Evolutionary conservation across 1,140 invertebrate genomes (phyloP), one percentile per base, ranked within the genome.

Genomic region (Drusus annulatus): DNA sequence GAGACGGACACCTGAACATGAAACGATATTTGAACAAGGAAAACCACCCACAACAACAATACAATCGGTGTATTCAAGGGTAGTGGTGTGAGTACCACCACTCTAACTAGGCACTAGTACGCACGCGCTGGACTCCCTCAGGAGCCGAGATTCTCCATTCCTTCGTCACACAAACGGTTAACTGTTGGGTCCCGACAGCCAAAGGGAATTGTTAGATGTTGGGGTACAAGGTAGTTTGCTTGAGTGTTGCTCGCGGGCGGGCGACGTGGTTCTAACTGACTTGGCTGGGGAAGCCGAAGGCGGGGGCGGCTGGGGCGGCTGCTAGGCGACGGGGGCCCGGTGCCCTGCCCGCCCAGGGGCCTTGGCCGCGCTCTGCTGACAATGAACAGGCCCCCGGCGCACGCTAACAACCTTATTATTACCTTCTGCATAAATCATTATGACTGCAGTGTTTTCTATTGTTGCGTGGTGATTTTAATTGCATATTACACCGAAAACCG

Each of bases 301-400:
- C 25, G 25, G 63, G 25, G 15, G 19, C 3, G 13, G 15, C 63
- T 4, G 63, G 3, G 16, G 65, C 65, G n/a, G 65, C 65, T 50
- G 36, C 31, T 50, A 50, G 65, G 65, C 65, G 65, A 50, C 65
- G 62, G 62, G 31, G n/a, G 65, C 65, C 17, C 31, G n/a, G 65
- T 36, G n/a, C 36, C 28, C 60, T 45, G 17, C 21, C 15, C 6
- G 21, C 1, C 16, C 62, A 28, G 2, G 7, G 62, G 60, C 60
- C 19, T 23, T 25, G 62, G 62, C 62, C 56, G 16, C 23, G 16
- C 62, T 28, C 15, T 16, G 21, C 62, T 25, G 62, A 21, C 60
- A 17, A 28, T 23, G 19, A 16, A n/a, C 13, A 6, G 19, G 54
- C 54, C 54, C 54, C n/a, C 54, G 54, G 19, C 54, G 54, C 54